These are phyloP conservation scores for Dendrocopos noguchii DNA, from an alignment of 2,113 vertebrate species.

Conservation along the genomic window DNA sequence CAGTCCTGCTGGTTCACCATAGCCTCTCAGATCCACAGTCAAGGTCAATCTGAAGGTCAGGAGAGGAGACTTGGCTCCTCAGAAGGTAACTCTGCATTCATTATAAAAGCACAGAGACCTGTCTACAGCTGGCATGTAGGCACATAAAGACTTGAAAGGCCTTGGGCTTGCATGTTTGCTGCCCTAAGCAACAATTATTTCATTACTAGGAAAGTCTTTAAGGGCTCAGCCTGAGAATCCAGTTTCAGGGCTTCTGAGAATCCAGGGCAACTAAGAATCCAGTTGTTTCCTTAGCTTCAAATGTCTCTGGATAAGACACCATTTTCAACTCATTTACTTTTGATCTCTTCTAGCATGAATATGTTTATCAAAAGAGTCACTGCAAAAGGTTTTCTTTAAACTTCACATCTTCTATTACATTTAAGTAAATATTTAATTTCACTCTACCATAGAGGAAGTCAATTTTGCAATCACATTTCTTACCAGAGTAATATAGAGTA, in stretches of 20 bases:
- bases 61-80: background rate
- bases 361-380: background rate
- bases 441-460: background rate
- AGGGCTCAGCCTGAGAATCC: background rate
- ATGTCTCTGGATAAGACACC: background rate
- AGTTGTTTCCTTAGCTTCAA: background rate
- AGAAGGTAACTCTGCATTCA: background rate
- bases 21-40: background rate
- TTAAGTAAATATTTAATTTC: slow-evolving; percentile 8
- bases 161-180: background rate
- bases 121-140: background rate
- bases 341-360: slow-evolving; percentile 16
- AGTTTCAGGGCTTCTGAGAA: background rate
- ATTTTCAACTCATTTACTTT: background rate
- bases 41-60: background rate
- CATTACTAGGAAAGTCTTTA: background rate
- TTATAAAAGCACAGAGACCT: background rate
- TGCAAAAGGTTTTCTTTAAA: slow-evolving; percentile 6
- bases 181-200: background rate
- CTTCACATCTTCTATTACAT: background rate
- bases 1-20: background rate
- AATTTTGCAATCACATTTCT: background rate
- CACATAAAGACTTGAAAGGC: background rate
- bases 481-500: background rate
- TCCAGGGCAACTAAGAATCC: too few species aligned